Evolutionary conservation across 2,113 vertebrate species (phyloP).

Genomic region (Phrynosoma blainvillii): DNA sequence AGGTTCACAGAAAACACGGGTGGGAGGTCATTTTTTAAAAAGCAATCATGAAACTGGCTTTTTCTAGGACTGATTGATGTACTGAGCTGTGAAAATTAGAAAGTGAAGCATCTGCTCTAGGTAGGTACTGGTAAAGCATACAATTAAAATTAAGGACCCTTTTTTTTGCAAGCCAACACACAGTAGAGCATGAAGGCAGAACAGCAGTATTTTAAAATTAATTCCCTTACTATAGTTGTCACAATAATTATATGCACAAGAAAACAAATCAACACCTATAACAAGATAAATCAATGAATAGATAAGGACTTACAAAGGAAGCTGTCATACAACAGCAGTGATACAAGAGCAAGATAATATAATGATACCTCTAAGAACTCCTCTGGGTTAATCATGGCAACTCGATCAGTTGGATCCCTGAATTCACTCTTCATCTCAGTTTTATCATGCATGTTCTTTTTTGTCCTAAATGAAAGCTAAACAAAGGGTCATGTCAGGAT

Average conservation of each 20-base stretch:
- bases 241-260: not conserved
- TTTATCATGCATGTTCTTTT: conserved; percentile 63
- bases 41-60: no score
- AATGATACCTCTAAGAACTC: conserved; percentile 79
- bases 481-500: conserved; percentile 28
- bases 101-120: not conserved
- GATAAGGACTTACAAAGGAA: not conserved
- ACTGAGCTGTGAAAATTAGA: not conserved
- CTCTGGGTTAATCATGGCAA: conserved; percentile 75
- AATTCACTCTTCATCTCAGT: conserved; percentile 75
- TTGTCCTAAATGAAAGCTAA: conserved; percentile 78
- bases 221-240: not conserved
- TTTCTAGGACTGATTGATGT: not conserved
- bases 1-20: not conserved
- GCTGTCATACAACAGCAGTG: not conserved
- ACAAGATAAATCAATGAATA: not conserved
- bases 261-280: not conserved
- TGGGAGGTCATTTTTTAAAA: not conserved
- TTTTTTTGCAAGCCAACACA: not conserved
- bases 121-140: not conserved
- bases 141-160: no score
- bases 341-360: conserved; percentile 26
- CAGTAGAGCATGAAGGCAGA: no score
- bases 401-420: conserved; percentile 76
- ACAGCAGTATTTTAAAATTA: not conserved